Evolutionary conservation across 2,888 invertebrate species (phyloP), one percentile per base, ranked within the genome.

Genomic region (Pristionchus mayeri): DNA sequence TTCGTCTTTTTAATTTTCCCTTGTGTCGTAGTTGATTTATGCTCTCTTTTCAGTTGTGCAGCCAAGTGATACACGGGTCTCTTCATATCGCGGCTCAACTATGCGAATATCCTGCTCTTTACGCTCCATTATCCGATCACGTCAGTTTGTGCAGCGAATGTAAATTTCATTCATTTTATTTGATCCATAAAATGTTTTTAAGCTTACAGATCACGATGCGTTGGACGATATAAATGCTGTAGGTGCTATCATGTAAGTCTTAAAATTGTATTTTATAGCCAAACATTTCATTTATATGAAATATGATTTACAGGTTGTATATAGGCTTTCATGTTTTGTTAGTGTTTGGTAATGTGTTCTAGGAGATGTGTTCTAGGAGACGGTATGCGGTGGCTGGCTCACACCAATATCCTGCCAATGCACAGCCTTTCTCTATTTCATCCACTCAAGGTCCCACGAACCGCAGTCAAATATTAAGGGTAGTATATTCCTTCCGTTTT

Each of bases 371-470:
- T 37, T 37, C 3, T 1, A 67, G 67, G 34, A n/a, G 37, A 13
- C 67, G 67, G 18, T 67, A 67, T 37, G 67, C 34, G 34, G 21
- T 34, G 34, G 67, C 67, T 11, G 67, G 37, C 9, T 21, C 21
- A 4, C 13, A 16, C 6, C 34, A 37, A 21, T 48, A 75, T 11
- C 75, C 75, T 16, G 44, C 44, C 13, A 48, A 75, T n/a, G 75
- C 75, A 0, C 75, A 48, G 21, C 75, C 75, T 13, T 75, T 75
- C 75, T 75, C 75, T 27, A 27, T 75, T 34, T 75, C 75, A 27
- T 75, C 75, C 24, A n/a, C 24, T 13, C 40, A 44, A 44, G 75
- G 75, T 11, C 48, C n/a, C 44, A 24, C 24, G 21, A 48, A 75
- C 75, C 75, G 44, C 48, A 44, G 48, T 24, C 21, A 27, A 27